Evolutionary conservation across 2,797 vertebrate species (phyloP).

Genomic region (Pseudochaenichthys georgianus): DNA sequence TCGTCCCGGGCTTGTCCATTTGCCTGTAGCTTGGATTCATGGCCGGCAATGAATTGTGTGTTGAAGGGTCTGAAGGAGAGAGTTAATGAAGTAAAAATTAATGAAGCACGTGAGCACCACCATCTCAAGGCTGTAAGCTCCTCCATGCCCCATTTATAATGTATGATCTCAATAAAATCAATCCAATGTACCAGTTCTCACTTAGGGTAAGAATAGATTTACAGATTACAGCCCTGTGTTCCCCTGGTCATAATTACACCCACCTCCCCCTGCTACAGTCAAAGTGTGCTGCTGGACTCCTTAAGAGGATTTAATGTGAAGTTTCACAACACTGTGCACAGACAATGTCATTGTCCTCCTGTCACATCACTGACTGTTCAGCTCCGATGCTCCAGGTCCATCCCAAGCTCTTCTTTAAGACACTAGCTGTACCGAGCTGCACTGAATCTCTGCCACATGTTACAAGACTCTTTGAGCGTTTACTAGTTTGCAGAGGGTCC

Average conservation of each 20-base stretch:
- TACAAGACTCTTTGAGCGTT: not conserved
- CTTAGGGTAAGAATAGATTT: conserved; percentile 86
- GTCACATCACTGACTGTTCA: conserved; percentile 32
- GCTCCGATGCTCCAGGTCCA: conserved; percentile 30
- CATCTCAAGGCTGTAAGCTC: conserved; percentile 85
- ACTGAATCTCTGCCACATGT: not conserved
- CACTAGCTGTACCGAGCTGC: conserved; percentile 3
- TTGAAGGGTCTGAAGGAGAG: conserved; percentile 85
- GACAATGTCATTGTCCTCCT: conserved; percentile 56
- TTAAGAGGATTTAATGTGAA: conserved; percentile 61
- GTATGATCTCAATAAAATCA: conserved; percentile 92
- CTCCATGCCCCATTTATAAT: conserved; percentile 88
- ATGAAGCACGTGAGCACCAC: conserved; percentile 87
- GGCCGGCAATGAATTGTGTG: conserved; percentile 76
- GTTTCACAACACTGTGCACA: conserved; percentile 74
- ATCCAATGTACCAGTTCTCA: conserved; percentile 89
- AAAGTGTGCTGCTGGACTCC: conserved; percentile 38
- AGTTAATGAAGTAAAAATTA: conserved; percentile 91
- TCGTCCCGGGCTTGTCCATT: conserved; percentile 59
- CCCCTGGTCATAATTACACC: conserved; percentile 78
- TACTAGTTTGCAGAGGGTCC: conserved; percentile 22
- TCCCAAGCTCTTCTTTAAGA: conserved; percentile 15
- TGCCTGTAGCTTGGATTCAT: conserved; percentile 67
- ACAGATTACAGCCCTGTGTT: conserved; percentile 82
- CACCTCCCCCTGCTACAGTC: conserved; percentile 39